Conservation (phyloP, 2,888 invertebrate species). For the Noctua janthina region DNA sequence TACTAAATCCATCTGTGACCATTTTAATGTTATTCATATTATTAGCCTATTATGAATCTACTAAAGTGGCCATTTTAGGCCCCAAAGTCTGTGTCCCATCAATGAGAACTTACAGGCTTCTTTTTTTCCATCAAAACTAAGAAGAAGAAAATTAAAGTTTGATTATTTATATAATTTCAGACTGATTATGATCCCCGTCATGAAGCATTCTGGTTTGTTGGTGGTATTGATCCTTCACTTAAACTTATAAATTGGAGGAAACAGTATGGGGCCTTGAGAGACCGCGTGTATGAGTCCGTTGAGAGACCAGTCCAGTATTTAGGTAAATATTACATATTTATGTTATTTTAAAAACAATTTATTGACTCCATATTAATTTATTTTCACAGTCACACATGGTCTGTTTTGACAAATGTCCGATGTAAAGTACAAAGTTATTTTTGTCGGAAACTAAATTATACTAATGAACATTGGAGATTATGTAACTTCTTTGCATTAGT, state of each 20-base stretch:
- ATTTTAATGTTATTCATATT: too few relatives aligned
- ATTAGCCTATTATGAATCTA: too few relatives aligned
- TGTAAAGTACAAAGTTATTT: background rate
- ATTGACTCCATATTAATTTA: background rate
- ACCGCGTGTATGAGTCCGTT: conserved; percentile 88
- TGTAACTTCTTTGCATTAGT: background rate
- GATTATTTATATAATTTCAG: conserved; percentile 76
- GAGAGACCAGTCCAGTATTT: conserved; percentile 93
- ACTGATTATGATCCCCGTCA: conserved; percentile 94
- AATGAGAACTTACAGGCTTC: background rate
- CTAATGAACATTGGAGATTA: background rate
- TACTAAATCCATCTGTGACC: too few relatives aligned
- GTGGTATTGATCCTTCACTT: conserved; percentile 92
- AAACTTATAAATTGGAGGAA: conserved; percentile 82
- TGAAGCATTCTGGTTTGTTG: conserved; percentile 96
- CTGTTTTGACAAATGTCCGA: background rate
- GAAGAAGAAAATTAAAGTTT: background rate
- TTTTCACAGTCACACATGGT: background rate
- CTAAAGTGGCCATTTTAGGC: too few relatives aligned
- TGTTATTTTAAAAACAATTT: background rate
- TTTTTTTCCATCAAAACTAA: background rate
- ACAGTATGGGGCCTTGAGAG: conserved; percentile 81
- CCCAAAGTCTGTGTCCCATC: background rate
- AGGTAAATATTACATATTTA: conserved; percentile 80
- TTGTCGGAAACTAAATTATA: background rate